Evolutionary conservation across 2,797 vertebrate genomes (phyloP), one percentile per base, ranked within the genome.

Genomic region (Aplochiton taeniatus): DNA sequence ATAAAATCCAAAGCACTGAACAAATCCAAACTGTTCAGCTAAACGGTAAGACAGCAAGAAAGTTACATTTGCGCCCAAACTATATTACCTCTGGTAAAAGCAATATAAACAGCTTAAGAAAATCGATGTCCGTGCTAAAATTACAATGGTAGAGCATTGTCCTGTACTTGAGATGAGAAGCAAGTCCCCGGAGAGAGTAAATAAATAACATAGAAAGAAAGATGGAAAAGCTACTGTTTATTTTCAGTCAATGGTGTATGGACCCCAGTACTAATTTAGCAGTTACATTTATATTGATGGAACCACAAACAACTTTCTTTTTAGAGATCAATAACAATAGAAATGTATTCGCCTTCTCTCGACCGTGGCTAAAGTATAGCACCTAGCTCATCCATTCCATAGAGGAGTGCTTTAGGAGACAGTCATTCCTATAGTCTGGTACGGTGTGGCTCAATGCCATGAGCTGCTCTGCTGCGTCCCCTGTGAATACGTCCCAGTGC

Each of bases 71-170:
- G 67, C 11, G 45, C 20, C 47, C 9, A 57, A 69, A 58, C 16
- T 4, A 63, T 50, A 58, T 46, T 51, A 58, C 53, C 48, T 9
- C 42, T 12, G 8, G n/a, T 8, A 12, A 58, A 66, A 44, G 19
- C 11, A 14, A 58, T 14, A 52, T 9, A 18, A 54, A 50, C 4
- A 10, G 47, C 41, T 11, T 13, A 20, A 17, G 61, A 58, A 58
- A 63, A 58, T 63, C 55, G 4, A 69, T 63, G 55, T 18, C 11
- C 8, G 45, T 19, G 5, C 45, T 42, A 14, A 3, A 59, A 47
- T 68, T 51, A 45, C 65, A 67, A 47, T 16, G 16, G 46, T 16
- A 63, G 10, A 45, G 56, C 59, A 68, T 20, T 42, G 50, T 54
- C 50, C 51, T 54, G 31, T 11, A 8, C 46, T 31, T 41, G 44